Percentiles rank a stretch among this genome's conserved stretches.
phyloP scores from a whole-genome alignment of 2,113 vertebrate genomes.

The Himantopus leucocephalus region DNA sequence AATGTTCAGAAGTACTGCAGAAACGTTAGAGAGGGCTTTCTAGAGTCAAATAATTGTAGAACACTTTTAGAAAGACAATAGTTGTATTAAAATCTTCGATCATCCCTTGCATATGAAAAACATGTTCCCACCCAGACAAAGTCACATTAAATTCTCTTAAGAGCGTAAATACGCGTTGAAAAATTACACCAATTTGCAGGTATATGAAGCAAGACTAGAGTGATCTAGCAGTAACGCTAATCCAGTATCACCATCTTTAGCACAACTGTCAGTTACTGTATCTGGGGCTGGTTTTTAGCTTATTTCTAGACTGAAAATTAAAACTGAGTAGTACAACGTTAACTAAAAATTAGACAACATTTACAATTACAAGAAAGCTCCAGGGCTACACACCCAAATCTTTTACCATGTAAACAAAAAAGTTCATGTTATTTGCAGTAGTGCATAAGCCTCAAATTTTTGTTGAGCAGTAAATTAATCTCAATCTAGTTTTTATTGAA shows the following conservation, averaged over 20 bases:
- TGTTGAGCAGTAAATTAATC: background rate
- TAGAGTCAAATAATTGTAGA: background rate
- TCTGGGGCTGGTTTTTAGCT: background rate
- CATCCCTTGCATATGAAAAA: background rate
- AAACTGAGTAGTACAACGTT: background rate
- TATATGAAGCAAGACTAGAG: background rate
- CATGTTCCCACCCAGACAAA: background rate
- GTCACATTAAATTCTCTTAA: background rate
- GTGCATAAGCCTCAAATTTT: background rate
- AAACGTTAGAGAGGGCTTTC: background rate
- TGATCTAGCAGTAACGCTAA: background rate
- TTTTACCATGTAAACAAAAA: background rate
- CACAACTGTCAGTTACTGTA: background rate
- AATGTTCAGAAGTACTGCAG: background rate
- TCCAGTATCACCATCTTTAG: background rate
- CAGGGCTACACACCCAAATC: background rate
- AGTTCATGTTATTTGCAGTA: background rate
- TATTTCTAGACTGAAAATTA: background rate
- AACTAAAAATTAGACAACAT: background rate
- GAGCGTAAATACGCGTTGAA: background rate
- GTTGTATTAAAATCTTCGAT: background rate
- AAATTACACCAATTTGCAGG: background rate
- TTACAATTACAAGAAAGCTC: background rate
- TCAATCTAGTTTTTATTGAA: background rate
- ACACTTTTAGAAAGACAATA: accelerated